phyloP scores from a whole-genome alignment of 2,888 invertebrate species.

The Ypsolopha scabrella region DNA sequence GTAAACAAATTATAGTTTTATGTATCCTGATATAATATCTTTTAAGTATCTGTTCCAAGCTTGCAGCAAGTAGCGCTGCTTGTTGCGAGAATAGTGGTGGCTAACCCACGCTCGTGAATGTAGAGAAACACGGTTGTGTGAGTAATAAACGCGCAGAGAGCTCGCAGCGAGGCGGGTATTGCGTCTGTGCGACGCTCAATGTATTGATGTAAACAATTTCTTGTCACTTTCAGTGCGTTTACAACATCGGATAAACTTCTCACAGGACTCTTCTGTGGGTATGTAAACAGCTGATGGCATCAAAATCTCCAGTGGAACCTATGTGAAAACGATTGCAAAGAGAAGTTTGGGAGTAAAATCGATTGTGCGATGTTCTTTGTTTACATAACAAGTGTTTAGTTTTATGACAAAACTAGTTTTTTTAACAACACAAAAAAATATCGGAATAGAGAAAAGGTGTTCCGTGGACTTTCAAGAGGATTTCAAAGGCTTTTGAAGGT shows the following conservation, averaged over 20 bases:
- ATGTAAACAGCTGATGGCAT: conserved; percentile 51
- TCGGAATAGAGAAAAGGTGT: too few species aligned
- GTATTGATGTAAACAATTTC: conserved; percentile 62
- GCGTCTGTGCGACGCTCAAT: conserved; percentile 32
- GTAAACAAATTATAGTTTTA: too few species aligned
- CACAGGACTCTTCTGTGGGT: conserved; percentile 30
- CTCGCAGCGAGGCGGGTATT: conserved; percentile 36
- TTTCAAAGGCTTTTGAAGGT: too few species aligned
- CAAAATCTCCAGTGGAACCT: neutral
- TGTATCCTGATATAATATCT: too few species aligned
- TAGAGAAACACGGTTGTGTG: conserved; percentile 12
- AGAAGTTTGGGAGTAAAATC: conserved; percentile 12
- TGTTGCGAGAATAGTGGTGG: conserved; percentile 20
- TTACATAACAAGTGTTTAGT: conserved; percentile 6
- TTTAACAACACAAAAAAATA: neutral
- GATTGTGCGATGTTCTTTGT: conserved; percentile 16
- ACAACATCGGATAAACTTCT: conserved; percentile 39
- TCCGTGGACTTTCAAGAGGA: too few species aligned
- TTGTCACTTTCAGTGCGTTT: conserved; percentile 61
- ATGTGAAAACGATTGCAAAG: neutral
- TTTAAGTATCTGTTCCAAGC: too few species aligned
- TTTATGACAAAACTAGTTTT: neutral
- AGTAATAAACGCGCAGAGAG: conserved; percentile 11
- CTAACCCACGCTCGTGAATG: conserved; percentile 25
- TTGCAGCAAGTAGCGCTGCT: too few species aligned